A percentile compares a stretch with the other conserved stretches of the same genome.
Evolutionary conservation across 2,797 vertebrate species (phyloP).

Genomic region (Hylomyscus alleni): DNA sequence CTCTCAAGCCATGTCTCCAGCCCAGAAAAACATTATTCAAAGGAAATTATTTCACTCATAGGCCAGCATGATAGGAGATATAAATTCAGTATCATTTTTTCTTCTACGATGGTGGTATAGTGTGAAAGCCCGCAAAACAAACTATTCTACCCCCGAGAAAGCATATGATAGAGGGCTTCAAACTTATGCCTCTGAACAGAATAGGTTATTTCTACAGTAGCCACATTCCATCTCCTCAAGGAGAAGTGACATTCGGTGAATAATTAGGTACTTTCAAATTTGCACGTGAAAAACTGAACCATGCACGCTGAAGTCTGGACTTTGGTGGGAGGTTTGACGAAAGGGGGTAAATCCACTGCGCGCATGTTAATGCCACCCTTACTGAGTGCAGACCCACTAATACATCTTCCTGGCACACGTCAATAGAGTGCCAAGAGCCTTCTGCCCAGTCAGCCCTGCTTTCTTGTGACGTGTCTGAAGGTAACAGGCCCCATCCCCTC

Average conservation of each 20-base stretch:
- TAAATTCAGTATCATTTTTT: neutral
- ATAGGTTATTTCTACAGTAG: neutral
- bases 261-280: neutral
- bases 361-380: neutral
- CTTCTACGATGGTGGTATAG: neutral
- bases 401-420: neutral
- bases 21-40: neutral
- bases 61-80: neutral
- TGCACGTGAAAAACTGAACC: constrained; percentile 42
- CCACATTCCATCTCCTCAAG: neutral
- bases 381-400: neutral
- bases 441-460: neutral
- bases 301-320: neutral
- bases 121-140: neutral
- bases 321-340: neutral
- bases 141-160: neutral
- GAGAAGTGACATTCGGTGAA: neutral
- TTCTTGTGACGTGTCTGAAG: neutral
- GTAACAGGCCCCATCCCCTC: neutral
- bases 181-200: neutral
- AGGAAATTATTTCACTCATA: constrained; percentile 24
- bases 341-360: neutral
- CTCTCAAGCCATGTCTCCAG: neutral
- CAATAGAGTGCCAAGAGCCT: neutral
- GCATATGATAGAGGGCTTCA: neutral